Evolutionary conservation across 2,797 vertebrate species (phyloP).

Genomic region (Oreonectes daqikongensis): DNA sequence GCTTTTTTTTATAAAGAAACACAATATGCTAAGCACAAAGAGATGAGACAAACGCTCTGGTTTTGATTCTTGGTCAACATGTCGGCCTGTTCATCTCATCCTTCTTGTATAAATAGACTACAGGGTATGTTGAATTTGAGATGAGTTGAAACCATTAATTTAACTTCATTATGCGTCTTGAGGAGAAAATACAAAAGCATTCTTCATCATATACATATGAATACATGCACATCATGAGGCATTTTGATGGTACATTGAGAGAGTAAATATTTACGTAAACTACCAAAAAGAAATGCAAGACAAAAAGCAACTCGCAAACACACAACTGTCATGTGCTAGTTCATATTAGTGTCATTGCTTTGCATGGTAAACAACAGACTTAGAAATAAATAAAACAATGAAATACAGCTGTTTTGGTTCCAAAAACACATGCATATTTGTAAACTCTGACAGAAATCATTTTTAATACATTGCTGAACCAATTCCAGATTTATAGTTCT

Average conservation of each 20-base stretch:
- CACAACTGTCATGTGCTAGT: background rate
- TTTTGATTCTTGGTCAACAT: constrained; percentile 34
- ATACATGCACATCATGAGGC: background rate
- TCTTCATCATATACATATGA: background rate
- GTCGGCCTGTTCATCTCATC: constrained; percentile 22
- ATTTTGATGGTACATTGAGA: constrained; percentile 30
- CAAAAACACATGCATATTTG: too few species aligned
- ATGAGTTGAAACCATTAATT: background rate
- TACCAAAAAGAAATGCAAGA: background rate
- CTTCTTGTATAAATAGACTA: constrained; percentile 25
- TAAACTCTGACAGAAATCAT: too few species aligned
- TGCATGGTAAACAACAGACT: constrained; percentile 7
- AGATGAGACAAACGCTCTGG: constrained; percentile 1
- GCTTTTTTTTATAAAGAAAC: constrained; percentile 29
- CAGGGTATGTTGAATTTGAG: background rate
- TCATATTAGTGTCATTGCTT: background rate
- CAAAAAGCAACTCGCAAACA: background rate
- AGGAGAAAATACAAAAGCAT: background rate
- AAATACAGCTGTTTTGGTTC: constrained; percentile 25
- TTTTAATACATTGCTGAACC: too few species aligned
- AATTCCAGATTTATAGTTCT: too few species aligned
- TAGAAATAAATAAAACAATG: constrained; percentile 20
- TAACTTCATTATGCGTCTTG: constrained; percentile 6
- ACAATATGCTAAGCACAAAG: constrained; percentile 1
- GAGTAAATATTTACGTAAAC: background rate